These are phyloP conservation scores for Poeciliopsis retropinna DNA, from an alignment of 2,113 vertebrate species.

Conservation along the genomic window DNA sequence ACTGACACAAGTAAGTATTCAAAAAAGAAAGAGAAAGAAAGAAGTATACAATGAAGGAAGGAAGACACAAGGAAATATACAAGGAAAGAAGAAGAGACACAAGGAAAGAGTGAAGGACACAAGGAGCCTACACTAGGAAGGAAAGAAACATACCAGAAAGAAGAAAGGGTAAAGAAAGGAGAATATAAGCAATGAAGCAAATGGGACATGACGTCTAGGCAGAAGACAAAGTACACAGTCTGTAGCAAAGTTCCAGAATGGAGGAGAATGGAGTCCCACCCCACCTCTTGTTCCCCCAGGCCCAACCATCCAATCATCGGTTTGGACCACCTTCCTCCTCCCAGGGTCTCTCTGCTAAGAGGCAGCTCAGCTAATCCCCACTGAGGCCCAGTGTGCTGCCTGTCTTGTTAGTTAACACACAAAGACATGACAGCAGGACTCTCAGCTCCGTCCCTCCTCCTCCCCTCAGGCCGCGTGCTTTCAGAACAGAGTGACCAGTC, in stretches of 20 bases:
- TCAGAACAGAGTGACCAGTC: slow-evolving; percentile 20
- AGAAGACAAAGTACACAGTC: no score
- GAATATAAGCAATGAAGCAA: no score
- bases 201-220: no score
- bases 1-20: no score
- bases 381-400: slow-evolving; percentile 56
- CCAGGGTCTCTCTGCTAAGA: slow-evolving; percentile 31
- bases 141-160: neutral
- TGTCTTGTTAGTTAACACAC: slow-evolving; percentile 78
- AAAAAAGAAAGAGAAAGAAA: no score
- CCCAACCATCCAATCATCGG: slow-evolving; percentile 25
- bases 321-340: slow-evolving; percentile 5
- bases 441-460: slow-evolving; percentile 31
- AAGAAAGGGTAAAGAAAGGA: no score
- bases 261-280: neutral
- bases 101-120: neutral
- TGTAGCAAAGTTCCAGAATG: neutral
- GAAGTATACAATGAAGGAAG: no score
- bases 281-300: neutral
- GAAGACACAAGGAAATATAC: neutral
- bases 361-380: slow-evolving; percentile 35
- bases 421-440: slow-evolving; percentile 65
- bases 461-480: slow-evolving; percentile 30
- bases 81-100: neutral
- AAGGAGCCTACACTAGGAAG: neutral